These are phyloP conservation scores for Prenolepis imparis DNA, from an alignment of 2,888 invertebrate genomes.

Conservation along the genomic window DNA sequence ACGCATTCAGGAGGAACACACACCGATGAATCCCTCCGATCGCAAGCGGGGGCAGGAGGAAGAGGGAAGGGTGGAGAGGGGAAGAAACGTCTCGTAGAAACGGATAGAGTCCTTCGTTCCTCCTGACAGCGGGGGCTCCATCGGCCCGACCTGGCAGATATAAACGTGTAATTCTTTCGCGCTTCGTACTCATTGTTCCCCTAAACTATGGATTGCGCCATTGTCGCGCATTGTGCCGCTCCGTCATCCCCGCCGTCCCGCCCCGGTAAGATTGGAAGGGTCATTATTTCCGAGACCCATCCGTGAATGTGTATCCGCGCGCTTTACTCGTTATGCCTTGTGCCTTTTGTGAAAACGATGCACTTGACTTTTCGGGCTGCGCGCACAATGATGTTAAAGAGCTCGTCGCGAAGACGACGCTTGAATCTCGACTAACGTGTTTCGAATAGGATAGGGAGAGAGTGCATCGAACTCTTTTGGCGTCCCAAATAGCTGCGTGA, in stretches of 20 bases:
- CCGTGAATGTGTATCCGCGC: constrained; percentile 43
- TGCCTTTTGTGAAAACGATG: constrained; percentile 60
- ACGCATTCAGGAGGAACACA: constrained; percentile 62
- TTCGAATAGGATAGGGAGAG: not conserved
- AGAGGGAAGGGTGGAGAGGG: too few species aligned
- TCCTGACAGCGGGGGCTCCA: constrained; percentile 82
- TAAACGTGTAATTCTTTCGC: constrained; percentile 77
- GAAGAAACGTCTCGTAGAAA: constrained; percentile 64
- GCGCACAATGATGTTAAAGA: constrained; percentile 44
- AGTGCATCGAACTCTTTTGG: constrained; percentile 3
- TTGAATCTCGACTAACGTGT: not conserved
- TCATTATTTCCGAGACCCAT: constrained; percentile 53
- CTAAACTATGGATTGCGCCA: constrained; percentile 81
- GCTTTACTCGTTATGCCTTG: constrained; percentile 54
- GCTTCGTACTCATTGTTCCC: constrained; percentile 84
- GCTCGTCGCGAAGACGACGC: constrained; percentile 33
- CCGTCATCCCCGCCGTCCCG: not conserved
- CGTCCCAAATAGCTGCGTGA: not conserved
- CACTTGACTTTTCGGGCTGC: constrained; percentile 64
- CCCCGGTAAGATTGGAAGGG: constrained; percentile 31
- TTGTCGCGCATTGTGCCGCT: constrained; percentile 71
- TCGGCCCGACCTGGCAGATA: constrained; percentile 70
- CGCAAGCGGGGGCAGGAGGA: not conserved
- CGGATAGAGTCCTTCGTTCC: constrained; percentile 83
- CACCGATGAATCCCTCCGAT: constrained; percentile 20